Evolutionary conservation across 2,888 invertebrate species (phyloP).

Genomic region (Eretmocerus hayati): DNA sequence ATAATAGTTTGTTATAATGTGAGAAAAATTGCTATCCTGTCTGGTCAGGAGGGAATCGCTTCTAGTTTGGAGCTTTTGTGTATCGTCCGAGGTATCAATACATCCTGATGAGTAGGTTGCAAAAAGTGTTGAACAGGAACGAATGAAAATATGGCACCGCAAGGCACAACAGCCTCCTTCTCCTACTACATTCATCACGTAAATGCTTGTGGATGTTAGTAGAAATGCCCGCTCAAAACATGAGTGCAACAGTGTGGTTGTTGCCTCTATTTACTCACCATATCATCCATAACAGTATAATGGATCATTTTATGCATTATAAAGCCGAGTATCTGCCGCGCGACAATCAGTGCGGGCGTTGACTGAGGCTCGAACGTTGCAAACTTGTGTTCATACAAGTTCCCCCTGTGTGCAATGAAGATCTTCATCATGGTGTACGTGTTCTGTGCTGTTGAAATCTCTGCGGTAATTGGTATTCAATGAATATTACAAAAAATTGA

Average conservation of each 20-base stretch:
- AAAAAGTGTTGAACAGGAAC: too few relatives aligned
- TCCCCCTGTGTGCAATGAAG: neutral
- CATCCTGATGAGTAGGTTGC: too few relatives aligned
- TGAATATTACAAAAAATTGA: neutral
- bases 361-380: constrained; percentile 3
- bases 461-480: constrained; percentile 1
- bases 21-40: too few relatives aligned
- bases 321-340: constrained; percentile 3
- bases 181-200: too few relatives aligned
- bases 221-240: too few relatives aligned
- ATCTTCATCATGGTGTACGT: neutral
- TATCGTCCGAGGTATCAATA: too few relatives aligned
- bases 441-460: neutral
- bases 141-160: too few relatives aligned
- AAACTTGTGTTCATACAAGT: neutral
- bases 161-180: too few relatives aligned
- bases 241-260: constrained; percentile 40
- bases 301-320: constrained; percentile 14
- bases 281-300: constrained; percentile 10
- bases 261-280: neutral
- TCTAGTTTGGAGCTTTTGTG: too few relatives aligned
- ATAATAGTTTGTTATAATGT: too few relatives aligned
- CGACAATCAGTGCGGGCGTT: constrained; percentile 7
- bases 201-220: too few relatives aligned
- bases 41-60: too few relatives aligned